Conservation (phyloP, 1,140 invertebrate genomes). For the Cyclina sinensis region DNA sequence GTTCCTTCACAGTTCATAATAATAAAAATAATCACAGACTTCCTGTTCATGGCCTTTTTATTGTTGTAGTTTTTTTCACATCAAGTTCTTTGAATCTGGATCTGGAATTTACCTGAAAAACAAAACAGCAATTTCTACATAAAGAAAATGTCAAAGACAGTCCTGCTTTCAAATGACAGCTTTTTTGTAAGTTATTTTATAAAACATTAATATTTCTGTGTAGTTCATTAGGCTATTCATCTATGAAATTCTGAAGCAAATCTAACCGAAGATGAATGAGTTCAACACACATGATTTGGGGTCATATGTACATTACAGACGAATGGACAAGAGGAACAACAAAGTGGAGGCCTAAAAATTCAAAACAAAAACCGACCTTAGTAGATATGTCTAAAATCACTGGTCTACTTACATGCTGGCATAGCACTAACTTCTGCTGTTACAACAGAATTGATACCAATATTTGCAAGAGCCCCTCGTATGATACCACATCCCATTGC, state of each 20-base stretch:
- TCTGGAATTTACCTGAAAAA: constrained; percentile 89
- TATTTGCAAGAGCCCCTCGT: constrained; percentile 96
- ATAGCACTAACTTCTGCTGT: constrained; percentile 97
- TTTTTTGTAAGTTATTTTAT: too few relatives aligned
- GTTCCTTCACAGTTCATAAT: too few relatives aligned
- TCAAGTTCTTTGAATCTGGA: constrained; percentile 88
- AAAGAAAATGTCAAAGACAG: too few relatives aligned
- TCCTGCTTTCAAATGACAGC: too few relatives aligned
- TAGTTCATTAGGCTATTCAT: too few relatives aligned
- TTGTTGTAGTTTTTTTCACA: background rate
- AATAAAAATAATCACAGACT: background rate
- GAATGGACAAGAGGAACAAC: too few relatives aligned
- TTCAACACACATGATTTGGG: background rate
- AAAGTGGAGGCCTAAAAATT: too few relatives aligned
- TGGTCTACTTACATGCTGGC: constrained; percentile 95
- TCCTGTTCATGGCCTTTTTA: background rate
- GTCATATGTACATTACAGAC: too few relatives aligned
- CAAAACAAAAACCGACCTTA: too few relatives aligned
- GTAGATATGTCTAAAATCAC: too few relatives aligned
- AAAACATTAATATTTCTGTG: too few relatives aligned
- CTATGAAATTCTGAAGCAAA: too few relatives aligned
- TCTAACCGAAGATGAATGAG: background rate
- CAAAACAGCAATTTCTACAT: background rate
- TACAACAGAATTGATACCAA: constrained; percentile 97
- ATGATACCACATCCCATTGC: constrained; percentile 98